Base-by-base conservation (phyloP, 2,888 invertebrate genomes). In the Anaspis maculata region DNA sequence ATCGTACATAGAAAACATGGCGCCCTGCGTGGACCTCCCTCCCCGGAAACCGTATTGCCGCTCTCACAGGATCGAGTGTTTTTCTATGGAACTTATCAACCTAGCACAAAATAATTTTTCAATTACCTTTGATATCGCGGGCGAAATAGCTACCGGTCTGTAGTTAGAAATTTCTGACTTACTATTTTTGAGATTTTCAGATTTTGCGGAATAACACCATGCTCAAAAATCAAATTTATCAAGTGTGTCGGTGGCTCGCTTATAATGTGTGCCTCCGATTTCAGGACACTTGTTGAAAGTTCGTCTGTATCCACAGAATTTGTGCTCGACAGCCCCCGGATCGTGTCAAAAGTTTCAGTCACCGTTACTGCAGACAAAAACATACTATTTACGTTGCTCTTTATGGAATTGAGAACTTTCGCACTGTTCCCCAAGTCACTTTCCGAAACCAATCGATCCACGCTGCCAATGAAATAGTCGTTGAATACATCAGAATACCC, bases 231-330 rank as follows among this genome's bases (percentile, higher is more conserved):
- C 9, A 6, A 6, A 19, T 19, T 19, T 6, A 19, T 6, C 9
- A 19, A 9, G 9, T 19, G 19, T 5, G 19, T 19, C 9, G 49
- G 39, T 50, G 50, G 48, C 48, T 50, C 45, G 37, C 39, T 37
- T 43, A 44, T n/a, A n/a, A n/a, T n/a, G n/a, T n/a, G n/a, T n/a
- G n/a, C n/a, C n/a, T n/a, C n/a, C n/a, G n/a, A n/a, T n/a, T n/a
- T n/a, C n/a, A n/a, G n/a, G n/a, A n/a, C n/a, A n/a, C n/a, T n/a
- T n/a, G n/a, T n/a, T n/a, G n/a, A n/a, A n/a, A n/a, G n/a, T n/a
- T n/a, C n/a, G n/a, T n/a, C n/a, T n/a, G n/a, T n/a, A n/a, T n/a
- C n/a, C n/a, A n/a, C n/a, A n/a, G n/a, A n/a, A n/a, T n/a, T n/a
- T n/a, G n/a, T n/a, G n/a, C n/a, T n/a, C n/a, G n/a, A n/a, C n/a